Percentiles rank a stretch among this genome's conserved stretches.
Evolutionary conservation across 2,888 invertebrate species (phyloP).

Genomic region (Chouioia cunea): DNA sequence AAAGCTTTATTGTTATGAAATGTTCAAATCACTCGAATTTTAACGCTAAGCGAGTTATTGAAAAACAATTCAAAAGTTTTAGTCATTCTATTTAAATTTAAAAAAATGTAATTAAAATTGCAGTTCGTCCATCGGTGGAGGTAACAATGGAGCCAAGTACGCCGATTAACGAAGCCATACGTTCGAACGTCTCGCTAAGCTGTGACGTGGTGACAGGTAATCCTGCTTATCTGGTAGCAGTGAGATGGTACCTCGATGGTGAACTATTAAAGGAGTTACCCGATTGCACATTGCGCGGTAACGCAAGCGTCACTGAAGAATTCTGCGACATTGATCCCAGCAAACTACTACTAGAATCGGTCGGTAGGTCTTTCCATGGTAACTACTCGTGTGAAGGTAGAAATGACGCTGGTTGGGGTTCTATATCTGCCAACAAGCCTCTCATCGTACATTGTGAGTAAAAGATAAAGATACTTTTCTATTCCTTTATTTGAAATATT

Average conservation of each 20-base stretch:
- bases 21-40: neutral
- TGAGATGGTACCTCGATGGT: slow-evolving; percentile 89
- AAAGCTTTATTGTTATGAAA: neutral
- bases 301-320: slow-evolving; percentile 59
- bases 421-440: slow-evolving; percentile 81
- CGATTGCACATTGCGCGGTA: slow-evolving; percentile 75
- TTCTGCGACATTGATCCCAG: slow-evolving; percentile 90
- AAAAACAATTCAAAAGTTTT: neutral
- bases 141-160: slow-evolving; percentile 82
- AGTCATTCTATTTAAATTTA: slow-evolving; percentile 1
- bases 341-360: slow-evolving; percentile 84
- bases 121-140: slow-evolving; percentile 84
- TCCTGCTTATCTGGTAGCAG: slow-evolving; percentile 79
- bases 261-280: slow-evolving; percentile 87
- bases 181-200: slow-evolving; percentile 83
- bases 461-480: slow-evolving; percentile 11
- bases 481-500: too few relatives aligned
- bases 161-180: slow-evolving; percentile 83
- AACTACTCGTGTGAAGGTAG: slow-evolving; percentile 94
- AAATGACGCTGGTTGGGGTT: slow-evolving; percentile 91
- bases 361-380: slow-evolving; percentile 91
- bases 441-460: slow-evolving; percentile 85
- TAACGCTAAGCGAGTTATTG: neutral
- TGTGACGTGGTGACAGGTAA: slow-evolving; percentile 87
- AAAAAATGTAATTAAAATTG: slow-evolving; percentile 49